phyloP scores from a whole-genome alignment of 2,113 vertebrate species.

The Paedocypris sp. region DNA sequence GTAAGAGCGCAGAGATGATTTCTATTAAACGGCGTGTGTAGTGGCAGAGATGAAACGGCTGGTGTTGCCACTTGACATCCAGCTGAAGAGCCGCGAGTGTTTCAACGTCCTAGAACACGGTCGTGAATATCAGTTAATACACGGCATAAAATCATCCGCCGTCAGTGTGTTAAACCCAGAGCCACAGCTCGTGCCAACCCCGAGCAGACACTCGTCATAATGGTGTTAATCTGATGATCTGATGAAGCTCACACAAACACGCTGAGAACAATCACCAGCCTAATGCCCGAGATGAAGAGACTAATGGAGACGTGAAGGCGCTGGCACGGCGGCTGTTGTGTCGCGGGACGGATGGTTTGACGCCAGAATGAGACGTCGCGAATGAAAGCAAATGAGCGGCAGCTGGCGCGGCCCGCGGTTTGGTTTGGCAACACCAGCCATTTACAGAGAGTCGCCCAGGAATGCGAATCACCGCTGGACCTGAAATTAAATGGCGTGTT shows the following conservation, averaged over 20 bases:
- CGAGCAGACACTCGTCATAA: background rate
- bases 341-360: constrained; percentile 8
- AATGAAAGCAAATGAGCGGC: constrained; percentile 24
- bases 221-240: background rate
- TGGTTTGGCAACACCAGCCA: constrained; percentile 21
- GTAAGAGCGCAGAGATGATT: too few species aligned
- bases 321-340: constrained; percentile 19
- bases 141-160: too few species aligned
- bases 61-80: too few species aligned
- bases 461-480: background rate
- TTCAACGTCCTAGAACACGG: too few species aligned
- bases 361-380: constrained; percentile 10
- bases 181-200: background rate
- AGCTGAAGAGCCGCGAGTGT: too few species aligned
- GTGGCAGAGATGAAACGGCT: too few species aligned
- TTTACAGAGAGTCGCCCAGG: background rate
- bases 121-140: too few species aligned
- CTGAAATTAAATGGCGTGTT: background rate
- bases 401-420: constrained; percentile 10
- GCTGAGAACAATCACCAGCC: background rate
- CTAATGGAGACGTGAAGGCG: constrained; percentile 17
- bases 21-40: too few species aligned
- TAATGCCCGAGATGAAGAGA: constrained; percentile 15
- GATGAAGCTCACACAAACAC: background rate
- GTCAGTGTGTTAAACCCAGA: background rate